Conservation (phyloP, 2,797 vertebrate genomes). For the Thaleichthys pacificus region DNA sequence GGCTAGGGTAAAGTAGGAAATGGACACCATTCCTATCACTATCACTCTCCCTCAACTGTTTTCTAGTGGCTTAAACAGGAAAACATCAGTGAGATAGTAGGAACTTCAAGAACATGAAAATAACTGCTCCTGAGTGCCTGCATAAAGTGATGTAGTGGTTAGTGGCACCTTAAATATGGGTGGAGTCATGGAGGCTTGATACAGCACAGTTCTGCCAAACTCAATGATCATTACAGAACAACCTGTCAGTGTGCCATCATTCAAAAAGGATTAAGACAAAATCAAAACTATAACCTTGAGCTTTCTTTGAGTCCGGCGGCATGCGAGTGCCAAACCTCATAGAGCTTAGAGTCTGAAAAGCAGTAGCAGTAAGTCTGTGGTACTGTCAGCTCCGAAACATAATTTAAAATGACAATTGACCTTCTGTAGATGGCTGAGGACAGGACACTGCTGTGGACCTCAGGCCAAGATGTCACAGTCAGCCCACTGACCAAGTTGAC, state of each 20-base stretch:
- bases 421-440: constrained; percentile 67
- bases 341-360: constrained; percentile 26
- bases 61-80: neutral
- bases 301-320: constrained; percentile 28
- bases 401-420: constrained; percentile 76
- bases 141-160: constrained; percentile 13
- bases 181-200: constrained; percentile 33
- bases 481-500: constrained; percentile 51
- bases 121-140: neutral
- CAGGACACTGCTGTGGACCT: constrained; percentile 56
- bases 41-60: neutral
- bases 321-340: constrained; percentile 55
- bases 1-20: too few species aligned
- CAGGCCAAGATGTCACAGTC: constrained; percentile 54
- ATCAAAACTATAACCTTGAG: constrained; percentile 59
- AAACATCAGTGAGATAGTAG: neutral
- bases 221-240: constrained; percentile 62
- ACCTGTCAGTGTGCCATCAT: constrained; percentile 62
- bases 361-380: constrained; percentile 50
- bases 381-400: constrained; percentile 58
- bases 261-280: constrained; percentile 66
- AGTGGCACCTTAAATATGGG: constrained; percentile 35
- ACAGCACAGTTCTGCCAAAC: constrained; percentile 59
- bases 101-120: too few species aligned
- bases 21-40: neutral